Evolutionary conservation across 2,888 invertebrate genomes (phyloP), one percentile per base, ranked within the genome.

Genomic region (Dynastes hyllus): DNA sequence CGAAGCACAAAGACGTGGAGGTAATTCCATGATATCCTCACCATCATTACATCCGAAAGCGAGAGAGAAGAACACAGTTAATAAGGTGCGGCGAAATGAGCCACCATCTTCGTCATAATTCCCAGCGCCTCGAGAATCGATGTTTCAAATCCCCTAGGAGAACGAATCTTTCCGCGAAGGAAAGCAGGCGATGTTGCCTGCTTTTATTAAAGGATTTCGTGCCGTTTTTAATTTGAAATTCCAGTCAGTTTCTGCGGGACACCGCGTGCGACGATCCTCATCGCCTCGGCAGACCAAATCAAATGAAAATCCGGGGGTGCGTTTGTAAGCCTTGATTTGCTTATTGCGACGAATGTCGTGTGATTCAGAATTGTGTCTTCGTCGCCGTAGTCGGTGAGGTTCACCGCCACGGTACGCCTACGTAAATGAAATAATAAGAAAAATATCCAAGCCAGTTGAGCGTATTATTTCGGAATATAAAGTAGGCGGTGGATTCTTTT

Each of bases 191-290:
- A 67, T 45, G 66, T 67, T 67, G 45, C 40, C 22, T 67, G 63
- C 63, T 22, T 73, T 73, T 73, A 73, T 73, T 73, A 73, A 73
- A 73, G 58, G 73, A 73, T 73, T 73, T 58, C 58, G 58, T 73
- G 58, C 40, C 40, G 73, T 73, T 73, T 70, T 73, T 73, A 73
- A 73, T 73, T 73, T 58, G 73, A 73, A 73, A 73, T 73, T 73
- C 73, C 73, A 73, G 73, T 55, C 73, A 40, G 58, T 58, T 58
- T 58, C 45, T 22, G 58, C 73, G 29, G 51, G 27, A 69, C 51
- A 27, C 40, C 58, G 53, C 37, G 65, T 22, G 63, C 63, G 32
- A 63, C 63, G 13, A 63, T 32, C 32, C 9, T 63, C 50, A 58
- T 22, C 8, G 22, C 55, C 32, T 37, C 32, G 32, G 55, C 22